These are phyloP conservation scores for Melanostoma scalare DNA, from an alignment of 2,888 invertebrate genomes.

Conservation along the genomic window DNA sequence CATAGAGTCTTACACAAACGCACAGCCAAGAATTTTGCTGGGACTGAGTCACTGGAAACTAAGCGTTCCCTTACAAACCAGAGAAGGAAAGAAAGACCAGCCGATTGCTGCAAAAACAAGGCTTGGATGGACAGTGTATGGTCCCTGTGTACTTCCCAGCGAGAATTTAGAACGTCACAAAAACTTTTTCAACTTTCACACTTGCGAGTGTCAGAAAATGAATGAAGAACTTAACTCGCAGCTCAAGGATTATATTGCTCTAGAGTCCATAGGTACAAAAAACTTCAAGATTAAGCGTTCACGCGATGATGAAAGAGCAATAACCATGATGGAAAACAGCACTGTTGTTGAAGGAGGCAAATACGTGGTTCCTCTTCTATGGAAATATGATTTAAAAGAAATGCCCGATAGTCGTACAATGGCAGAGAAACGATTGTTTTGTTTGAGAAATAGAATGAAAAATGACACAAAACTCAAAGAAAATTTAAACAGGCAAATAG, in stretches of 20 bases:
- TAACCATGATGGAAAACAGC: slow-evolving; percentile 1
- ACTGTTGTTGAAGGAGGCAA: slow-evolving; percentile 1
- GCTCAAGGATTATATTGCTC: neutral
- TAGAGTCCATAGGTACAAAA: neutral
- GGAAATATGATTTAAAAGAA: slow-evolving; percentile 1
- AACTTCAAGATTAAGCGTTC: neutral
- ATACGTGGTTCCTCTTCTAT: slow-evolving; percentile 3
- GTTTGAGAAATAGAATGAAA: neutral
- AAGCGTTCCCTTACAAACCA: neutral
- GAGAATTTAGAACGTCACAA: neutral
- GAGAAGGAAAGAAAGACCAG: neutral
- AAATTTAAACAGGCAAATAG: neutral
- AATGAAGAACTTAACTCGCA: neutral
- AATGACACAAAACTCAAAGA: neutral
- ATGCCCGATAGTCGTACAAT: neutral
- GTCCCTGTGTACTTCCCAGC: neutral
- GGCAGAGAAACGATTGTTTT: slow-evolving; percentile 1
- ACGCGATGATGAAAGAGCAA: slow-evolving; percentile 1
- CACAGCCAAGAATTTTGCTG: slow-evolving; percentile 2
- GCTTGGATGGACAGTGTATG: neutral
- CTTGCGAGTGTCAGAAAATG: neutral
- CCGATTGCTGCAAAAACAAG: slow-evolving; percentile 2
- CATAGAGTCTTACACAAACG: slow-evolving; percentile 4
- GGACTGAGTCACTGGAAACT: slow-evolving; percentile 3
- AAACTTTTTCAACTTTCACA: slow-evolving; percentile 2